These are phyloP conservation scores for Salminus brasiliensis DNA, from an alignment of 2,113 vertebrate species.

Conservation along the genomic window DNA sequence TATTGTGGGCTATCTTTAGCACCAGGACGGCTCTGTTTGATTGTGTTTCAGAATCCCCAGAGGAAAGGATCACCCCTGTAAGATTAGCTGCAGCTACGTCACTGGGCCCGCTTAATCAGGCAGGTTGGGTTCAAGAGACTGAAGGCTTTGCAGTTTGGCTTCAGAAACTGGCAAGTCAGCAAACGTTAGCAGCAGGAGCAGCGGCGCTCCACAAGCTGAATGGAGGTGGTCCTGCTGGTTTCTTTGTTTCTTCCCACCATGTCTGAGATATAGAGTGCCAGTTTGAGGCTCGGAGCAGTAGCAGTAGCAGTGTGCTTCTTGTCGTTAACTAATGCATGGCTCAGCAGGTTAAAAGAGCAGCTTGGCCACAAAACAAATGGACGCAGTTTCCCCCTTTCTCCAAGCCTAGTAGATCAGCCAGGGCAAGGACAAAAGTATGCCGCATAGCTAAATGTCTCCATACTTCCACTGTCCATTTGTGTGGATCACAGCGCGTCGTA, in stretches of 20 bases:
- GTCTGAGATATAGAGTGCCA: not conserved
- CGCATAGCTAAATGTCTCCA: no score
- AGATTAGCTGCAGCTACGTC: conserved; percentile 65
- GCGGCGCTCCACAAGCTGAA: not conserved
- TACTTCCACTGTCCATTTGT: no score
- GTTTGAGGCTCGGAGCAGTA: not conserved
- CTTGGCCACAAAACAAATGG: not conserved
- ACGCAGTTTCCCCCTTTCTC: no score
- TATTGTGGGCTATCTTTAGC: conserved; percentile 62
- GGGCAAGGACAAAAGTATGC: no score
- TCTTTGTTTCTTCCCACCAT: not conserved
- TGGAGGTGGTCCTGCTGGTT: not conserved
- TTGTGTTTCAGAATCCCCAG: conserved; percentile 45
- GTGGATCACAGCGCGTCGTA: no score
- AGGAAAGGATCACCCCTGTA: conserved; percentile 54
- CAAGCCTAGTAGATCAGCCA: no score
- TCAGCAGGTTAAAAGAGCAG: not conserved
- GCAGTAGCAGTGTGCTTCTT: not conserved
- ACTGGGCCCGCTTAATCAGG: conserved; percentile 53
- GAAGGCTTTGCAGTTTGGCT: conserved; percentile 35
- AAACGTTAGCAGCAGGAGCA: conserved; percentile 32
- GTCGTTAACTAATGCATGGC: not conserved
- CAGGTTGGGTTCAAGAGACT: conserved; percentile 31
- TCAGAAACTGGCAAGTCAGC: conserved; percentile 56
- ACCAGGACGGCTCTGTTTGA: conserved; percentile 42